Evolutionary conservation across 1,140 invertebrate genomes (phyloP).

Genomic region (Zaprionus africanus): DNA sequence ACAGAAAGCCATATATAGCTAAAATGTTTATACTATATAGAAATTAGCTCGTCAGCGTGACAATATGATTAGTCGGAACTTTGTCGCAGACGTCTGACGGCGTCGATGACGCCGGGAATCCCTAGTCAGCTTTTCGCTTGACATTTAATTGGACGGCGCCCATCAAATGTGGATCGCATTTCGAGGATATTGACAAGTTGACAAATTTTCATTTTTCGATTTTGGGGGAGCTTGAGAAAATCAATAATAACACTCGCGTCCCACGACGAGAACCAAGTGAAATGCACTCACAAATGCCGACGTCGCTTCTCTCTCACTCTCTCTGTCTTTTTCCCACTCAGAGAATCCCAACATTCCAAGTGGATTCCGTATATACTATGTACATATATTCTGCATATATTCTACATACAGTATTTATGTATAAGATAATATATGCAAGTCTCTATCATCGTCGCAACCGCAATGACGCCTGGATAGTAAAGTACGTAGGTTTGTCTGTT

Average conservation of each 20-base stretch:
- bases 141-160: conserved; percentile 58
- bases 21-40: conserved; percentile 19
- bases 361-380: conserved; percentile 1
- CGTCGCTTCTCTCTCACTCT: background rate
- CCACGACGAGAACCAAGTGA: conserved; percentile 1
- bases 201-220: conserved; percentile 7
- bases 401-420: background rate
- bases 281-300: background rate
- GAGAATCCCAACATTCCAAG: conserved; percentile 25
- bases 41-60: conserved; percentile 54
- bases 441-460: conserved; percentile 11
- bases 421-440: conserved; percentile 30
- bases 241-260: conserved; percentile 6
- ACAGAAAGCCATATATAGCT: conserved; percentile 7
- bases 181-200: conserved; percentile 1
- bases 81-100: conserved; percentile 27
- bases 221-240: background rate
- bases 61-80: conserved; percentile 38
- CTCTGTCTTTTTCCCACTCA: background rate
- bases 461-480: conserved; percentile 14
- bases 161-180: conserved; percentile 49
- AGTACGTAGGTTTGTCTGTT: background rate
- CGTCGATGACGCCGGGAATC: conserved; percentile 67
- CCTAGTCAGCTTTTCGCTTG: conserved; percentile 63
- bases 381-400: conserved; percentile 17